Evolutionary conservation across 2,113 vertebrate species (phyloP).

Genomic region (Hypanus sabinus): DNA sequence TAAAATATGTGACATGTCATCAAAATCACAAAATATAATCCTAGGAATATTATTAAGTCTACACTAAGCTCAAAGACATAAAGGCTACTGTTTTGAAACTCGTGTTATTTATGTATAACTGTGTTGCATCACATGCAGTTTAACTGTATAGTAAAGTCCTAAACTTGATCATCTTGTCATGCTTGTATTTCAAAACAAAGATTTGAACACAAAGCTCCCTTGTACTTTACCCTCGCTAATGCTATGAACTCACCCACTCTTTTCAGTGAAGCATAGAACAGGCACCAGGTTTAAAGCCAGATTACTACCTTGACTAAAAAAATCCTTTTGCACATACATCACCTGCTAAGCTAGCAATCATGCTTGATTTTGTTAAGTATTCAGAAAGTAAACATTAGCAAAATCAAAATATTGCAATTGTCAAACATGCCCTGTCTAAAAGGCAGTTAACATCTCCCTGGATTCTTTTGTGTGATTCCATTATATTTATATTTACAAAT

Average conservation of each 20-base stretch:
- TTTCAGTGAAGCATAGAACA: neutral
- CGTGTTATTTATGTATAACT: neutral
- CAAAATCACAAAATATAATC: neutral
- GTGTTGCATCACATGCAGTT: neutral
- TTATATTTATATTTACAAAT: neutral
- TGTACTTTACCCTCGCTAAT: neutral
- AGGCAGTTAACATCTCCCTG: neutral
- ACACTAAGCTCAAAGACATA: neutral
- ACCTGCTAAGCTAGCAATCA: slow-evolving; percentile 1
- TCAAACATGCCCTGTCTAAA: too few relatives aligned
- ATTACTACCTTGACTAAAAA: slow-evolving; percentile 10
- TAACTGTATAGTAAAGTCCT: neutral
- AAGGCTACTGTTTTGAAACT: slow-evolving; percentile 8
- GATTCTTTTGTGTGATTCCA: neutral
- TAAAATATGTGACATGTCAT: neutral
- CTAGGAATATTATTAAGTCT: neutral
- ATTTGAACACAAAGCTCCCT: slow-evolving; percentile 30
- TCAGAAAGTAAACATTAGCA: neutral
- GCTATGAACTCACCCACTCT: neutral
- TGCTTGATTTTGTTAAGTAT: neutral
- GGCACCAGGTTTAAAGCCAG: neutral
- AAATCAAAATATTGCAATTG: neutral
- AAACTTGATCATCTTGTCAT: slow-evolving; percentile 23
- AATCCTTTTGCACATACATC: neutral
- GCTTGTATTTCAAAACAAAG: neutral